Conservation (phyloP, 2,797 vertebrate species). For the Spondyliosoma cantharus region DNA sequence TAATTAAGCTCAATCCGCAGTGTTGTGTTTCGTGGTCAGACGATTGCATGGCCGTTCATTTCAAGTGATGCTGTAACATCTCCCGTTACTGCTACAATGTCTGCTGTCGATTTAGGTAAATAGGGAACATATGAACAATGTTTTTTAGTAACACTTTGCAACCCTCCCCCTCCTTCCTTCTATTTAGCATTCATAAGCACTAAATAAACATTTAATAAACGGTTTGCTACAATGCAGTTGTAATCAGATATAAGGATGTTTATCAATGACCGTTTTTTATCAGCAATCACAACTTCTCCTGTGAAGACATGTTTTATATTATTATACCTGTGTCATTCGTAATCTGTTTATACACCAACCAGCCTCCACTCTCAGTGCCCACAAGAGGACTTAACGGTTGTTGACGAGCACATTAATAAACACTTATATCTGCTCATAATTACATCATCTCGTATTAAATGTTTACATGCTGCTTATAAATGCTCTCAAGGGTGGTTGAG, state of each 20-base stretch:
- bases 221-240: constrained; percentile 14
- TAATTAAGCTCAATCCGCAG: background rate
- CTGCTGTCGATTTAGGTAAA: constrained; percentile 32
- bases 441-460: background rate
- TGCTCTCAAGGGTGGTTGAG: constrained; percentile 1
- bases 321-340: background rate
- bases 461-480: constrained; percentile 20
- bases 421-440: background rate
- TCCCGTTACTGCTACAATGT: constrained; percentile 28
- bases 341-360: constrained; percentile 14
- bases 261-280: constrained; percentile 10
- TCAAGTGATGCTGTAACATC: constrained; percentile 53
- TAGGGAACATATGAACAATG: constrained; percentile 46
- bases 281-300: background rate
- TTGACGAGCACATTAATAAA: background rate
- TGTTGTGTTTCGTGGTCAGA: constrained; percentile 37
- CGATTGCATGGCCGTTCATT: constrained; percentile 63
- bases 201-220: constrained; percentile 22
- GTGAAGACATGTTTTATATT: constrained; percentile 15
- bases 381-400: background rate
- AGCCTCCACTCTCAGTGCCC: background rate
- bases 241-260: constrained; percentile 10
- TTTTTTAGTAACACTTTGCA: constrained; percentile 40
- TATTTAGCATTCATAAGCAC: constrained; percentile 23
- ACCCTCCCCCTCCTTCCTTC: background rate